Evolutionary conservation across 1,140 invertebrate genomes (phyloP).

Genomic region (Colletes latitarsis): DNA sequence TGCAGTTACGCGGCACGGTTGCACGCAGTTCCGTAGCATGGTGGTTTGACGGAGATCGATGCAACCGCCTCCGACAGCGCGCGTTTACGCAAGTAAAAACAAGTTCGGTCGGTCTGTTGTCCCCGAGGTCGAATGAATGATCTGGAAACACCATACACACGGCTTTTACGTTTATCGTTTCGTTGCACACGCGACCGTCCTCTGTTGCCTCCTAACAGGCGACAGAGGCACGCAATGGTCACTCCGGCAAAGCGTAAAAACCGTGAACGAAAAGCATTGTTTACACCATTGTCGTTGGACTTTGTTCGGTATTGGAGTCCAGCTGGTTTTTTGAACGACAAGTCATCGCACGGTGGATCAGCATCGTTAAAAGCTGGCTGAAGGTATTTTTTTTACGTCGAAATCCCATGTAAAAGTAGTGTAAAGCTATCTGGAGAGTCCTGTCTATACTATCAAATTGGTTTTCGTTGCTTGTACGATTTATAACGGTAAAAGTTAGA

Average conservation of each 20-base stretch:
- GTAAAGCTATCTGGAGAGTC: too few relatives aligned
- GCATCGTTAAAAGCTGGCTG: too few relatives aligned
- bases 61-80: not conserved
- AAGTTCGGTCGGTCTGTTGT: conserved; percentile 43
- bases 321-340: too few relatives aligned
- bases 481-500: too few relatives aligned
- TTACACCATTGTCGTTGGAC: not conserved
- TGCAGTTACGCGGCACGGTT: conserved; percentile 28
- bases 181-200: conserved; percentile 1
- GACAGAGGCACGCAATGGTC: conserved; percentile 25
- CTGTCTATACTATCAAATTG: too few relatives aligned
- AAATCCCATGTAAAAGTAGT: too few relatives aligned
- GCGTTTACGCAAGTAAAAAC: conserved; percentile 51
- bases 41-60: conserved; percentile 32
- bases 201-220: conserved; percentile 2
- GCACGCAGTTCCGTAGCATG: conserved; percentile 24
- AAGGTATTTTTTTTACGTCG: too few relatives aligned
- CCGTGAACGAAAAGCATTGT: conserved; percentile 39
- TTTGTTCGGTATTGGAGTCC: too few relatives aligned
- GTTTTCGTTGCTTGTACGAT: too few relatives aligned
- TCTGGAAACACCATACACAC: conserved; percentile 17
- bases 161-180: conserved; percentile 51
- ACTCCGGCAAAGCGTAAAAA: conserved; percentile 23
- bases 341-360: too few relatives aligned
- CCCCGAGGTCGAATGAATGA: conserved; percentile 50